Evolutionary conservation across 2,888 invertebrate species (phyloP), one percentile per base, ranked within the genome.

Genomic region (Oxycera nigricornis): DNA sequence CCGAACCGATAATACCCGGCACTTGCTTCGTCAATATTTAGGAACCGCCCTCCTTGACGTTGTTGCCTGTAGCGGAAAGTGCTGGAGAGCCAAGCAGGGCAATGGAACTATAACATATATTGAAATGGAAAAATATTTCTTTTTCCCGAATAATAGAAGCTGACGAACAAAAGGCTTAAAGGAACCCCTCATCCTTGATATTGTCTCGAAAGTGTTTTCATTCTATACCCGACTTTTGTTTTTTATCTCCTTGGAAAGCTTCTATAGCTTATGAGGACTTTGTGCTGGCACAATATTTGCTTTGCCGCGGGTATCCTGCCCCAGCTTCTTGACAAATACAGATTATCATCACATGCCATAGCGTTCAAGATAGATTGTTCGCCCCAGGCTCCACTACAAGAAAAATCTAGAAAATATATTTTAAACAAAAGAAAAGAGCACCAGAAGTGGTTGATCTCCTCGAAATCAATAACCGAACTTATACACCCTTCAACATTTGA

Each of bases 401-500:
- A 55, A 24, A 55, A 55, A 55, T 55, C 11, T 24, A 9, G 20
- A 4, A 24, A 24, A 24, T 20, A 2, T 55, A 24, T 55, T 55
- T 55, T 55, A n/a, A 62, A 62, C 35, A 62, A 35, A 62, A 20
- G 17, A 20, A 62, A 20, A 17, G 28, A 24, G 28, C 3, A n/a
- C 39, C 17, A 20, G 62, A 20, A 62, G 39, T 26, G 20, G n/a
- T 9, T 20, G n/a, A 11, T 35, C 62, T 20, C n/a, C 20, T 62
- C 62, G 17, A 20, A 62, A 62, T 62, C 62, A 62, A 62, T 62
- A 62, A 62, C 39, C 35, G 20, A 31, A 35, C 20, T 39, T 35
- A 35, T 62, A 35, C 20, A 39, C 35, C 22, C 6, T 24, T 22
- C 24, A 24, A 22, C 55, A 24, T 22, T 55, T 20, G n/a, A 24